Conservation (phyloP, 2,797 vertebrate species). For the Amazonetta brasiliensis region DNA sequence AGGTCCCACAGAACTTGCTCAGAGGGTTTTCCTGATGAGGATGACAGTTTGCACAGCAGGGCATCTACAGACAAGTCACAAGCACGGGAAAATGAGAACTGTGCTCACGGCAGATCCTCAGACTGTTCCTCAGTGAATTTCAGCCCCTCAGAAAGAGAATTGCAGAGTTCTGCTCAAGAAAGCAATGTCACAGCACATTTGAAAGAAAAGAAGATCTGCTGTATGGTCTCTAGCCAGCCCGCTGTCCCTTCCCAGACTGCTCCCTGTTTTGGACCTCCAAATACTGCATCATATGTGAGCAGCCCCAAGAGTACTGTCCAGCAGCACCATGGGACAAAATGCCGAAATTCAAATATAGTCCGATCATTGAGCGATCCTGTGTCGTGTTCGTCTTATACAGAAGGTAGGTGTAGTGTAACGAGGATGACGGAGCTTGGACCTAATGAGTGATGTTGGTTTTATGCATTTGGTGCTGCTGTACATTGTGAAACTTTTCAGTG, state of each 20-base stretch:
- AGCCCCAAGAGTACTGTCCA: constrained; percentile 63
- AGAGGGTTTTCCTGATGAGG: constrained; percentile 62
- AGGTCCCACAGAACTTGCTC: constrained; percentile 64
- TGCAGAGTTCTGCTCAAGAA: constrained; percentile 18
- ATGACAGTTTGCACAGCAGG: constrained; percentile 74
- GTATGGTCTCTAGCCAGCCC: constrained; percentile 84
- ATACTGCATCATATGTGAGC: constrained; percentile 25
- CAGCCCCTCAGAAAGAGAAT: constrained; percentile 66
- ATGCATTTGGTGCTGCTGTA: neutral
- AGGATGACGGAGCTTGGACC: neutral
- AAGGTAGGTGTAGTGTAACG: constrained; percentile 80
- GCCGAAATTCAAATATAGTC: constrained; percentile 85
- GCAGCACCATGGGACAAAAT: constrained; percentile 70
- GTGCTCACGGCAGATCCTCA: constrained; percentile 65
- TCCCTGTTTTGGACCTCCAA: constrained; percentile 73
- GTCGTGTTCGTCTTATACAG: constrained; percentile 81
- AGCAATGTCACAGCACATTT: constrained; percentile 65
- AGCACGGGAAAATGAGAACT: constrained; percentile 77
- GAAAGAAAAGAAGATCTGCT: constrained; percentile 85
- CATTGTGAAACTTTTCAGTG: rapidly evolving
- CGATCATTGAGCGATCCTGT: constrained; percentile 94
- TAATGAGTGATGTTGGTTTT: rapidly evolving
- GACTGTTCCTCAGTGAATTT: constrained; percentile 85
- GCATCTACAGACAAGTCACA: constrained; percentile 67
- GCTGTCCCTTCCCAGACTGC: constrained; percentile 77